phyloP scores from a whole-genome alignment of 2,888 invertebrate genomes.

The Luffia ferchaultella region DNA sequence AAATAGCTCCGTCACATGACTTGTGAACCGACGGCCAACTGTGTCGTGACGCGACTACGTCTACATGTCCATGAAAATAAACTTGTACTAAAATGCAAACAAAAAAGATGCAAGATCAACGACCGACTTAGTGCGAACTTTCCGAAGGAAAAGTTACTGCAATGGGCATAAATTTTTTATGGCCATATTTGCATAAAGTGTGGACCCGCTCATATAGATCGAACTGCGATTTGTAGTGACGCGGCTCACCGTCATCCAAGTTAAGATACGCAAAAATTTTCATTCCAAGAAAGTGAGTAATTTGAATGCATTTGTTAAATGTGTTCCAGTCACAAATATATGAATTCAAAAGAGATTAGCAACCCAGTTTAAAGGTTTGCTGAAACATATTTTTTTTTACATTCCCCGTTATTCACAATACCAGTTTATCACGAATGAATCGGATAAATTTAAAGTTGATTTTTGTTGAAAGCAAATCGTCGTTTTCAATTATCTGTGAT shows the following conservation, averaged over 20 bases:
- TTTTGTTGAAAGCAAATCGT: background rate
- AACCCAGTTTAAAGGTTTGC: background rate
- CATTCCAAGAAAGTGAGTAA: background rate
- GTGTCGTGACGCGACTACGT: constrained; percentile 8
- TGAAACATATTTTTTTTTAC: background rate
- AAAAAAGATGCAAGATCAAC: background rate
- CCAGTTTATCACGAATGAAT: background rate
- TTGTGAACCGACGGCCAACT: constrained; percentile 23
- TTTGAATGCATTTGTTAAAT: background rate
- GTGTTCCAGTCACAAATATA: background rate
- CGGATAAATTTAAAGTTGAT: background rate
- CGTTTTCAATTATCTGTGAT: background rate
- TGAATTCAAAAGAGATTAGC: background rate
- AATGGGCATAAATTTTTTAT: background rate
- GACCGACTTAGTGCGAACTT: background rate
- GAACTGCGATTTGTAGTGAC: background rate
- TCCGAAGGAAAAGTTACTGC: background rate
- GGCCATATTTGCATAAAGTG: background rate
- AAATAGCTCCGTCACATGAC: constrained; percentile 9
- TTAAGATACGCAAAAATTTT: background rate
- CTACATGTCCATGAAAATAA: background rate
- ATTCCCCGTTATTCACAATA: background rate
- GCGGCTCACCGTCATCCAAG: background rate
- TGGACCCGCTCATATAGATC: background rate
- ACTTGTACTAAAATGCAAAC: background rate